Conservation (phyloP, 2,113 vertebrate genomes). For the Catharus bicknelli region DNA sequence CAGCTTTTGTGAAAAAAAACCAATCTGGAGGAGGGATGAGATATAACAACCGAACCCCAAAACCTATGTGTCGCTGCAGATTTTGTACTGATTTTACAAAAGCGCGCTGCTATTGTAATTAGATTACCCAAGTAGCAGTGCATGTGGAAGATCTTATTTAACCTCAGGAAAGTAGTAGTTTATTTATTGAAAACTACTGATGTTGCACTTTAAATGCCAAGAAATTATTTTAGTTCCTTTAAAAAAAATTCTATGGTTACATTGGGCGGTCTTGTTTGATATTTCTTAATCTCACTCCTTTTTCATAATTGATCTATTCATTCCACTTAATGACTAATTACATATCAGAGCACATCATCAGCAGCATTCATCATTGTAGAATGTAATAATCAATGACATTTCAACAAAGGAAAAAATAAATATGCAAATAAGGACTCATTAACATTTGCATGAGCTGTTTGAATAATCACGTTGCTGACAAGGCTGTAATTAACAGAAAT, state of each 20-base stretch:
- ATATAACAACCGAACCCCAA: neutral
- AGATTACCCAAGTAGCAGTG: slow-evolving; percentile 69
- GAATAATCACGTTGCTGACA: slow-evolving; percentile 99
- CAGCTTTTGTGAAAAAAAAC: neutral
- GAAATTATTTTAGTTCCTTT: slow-evolving; percentile 79
- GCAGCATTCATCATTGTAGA: slow-evolving; percentile 98
- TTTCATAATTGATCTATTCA: slow-evolving; percentile 99
- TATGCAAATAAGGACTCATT: slow-evolving; percentile 99
- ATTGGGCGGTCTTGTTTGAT: slow-evolving; percentile 88
- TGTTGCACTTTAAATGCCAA: slow-evolving; percentile 81
- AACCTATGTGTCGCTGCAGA: neutral
- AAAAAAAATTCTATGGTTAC: slow-evolving; percentile 74
- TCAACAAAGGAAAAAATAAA: slow-evolving; percentile 99
- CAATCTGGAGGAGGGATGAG: accelerated
- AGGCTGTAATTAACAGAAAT: slow-evolving; percentile 98
- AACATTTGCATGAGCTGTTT: slow-evolving; percentile 99
- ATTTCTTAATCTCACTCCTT: slow-evolving; percentile 91
- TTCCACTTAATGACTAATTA: slow-evolving; percentile 99
- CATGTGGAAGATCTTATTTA: slow-evolving; percentile 76
- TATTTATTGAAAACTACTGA: slow-evolving; percentile 80
- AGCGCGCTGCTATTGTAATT: slow-evolving; percentile 68
- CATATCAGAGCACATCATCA: slow-evolving; percentile 97
- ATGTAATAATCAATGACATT: slow-evolving; percentile 99
- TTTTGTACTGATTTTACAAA: slow-evolving; percentile 38
- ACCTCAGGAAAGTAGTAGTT: slow-evolving; percentile 74